Evolutionary conservation across 1,140 invertebrate genomes (phyloP).

Genomic region (Ericerus pela): DNA sequence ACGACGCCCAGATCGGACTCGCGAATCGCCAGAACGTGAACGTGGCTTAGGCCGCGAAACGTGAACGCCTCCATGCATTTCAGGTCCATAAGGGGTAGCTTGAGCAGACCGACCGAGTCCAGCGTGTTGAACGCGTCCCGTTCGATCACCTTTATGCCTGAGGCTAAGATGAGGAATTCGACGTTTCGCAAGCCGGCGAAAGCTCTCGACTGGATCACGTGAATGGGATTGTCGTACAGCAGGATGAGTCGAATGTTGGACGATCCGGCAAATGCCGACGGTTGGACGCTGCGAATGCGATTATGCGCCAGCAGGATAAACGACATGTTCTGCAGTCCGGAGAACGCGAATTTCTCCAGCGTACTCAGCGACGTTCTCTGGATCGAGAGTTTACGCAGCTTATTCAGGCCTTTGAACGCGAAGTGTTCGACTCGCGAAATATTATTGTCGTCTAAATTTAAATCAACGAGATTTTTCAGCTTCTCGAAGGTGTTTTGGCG

Average conservation of each 20-base stretch:
- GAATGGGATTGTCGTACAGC: constrained; percentile 58
- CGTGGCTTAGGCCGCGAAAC: constrained; percentile 56
- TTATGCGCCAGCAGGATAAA: constrained; percentile 59
- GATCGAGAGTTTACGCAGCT: constrained; percentile 58
- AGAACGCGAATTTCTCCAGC: constrained; percentile 62
- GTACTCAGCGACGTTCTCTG: constrained; percentile 60
- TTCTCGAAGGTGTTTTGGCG: constrained; percentile 62
- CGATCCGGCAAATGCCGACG: constrained; percentile 64
- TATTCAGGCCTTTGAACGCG: constrained; percentile 60
- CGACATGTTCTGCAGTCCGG: constrained; percentile 62
- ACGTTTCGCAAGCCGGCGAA: constrained; percentile 67
- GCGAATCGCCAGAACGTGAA: constrained; percentile 53
- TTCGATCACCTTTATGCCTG: constrained; percentile 55
- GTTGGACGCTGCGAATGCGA: constrained; percentile 57
- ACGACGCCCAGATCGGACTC: constrained; percentile 64
- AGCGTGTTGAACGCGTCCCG: constrained; percentile 63
- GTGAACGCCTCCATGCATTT: constrained; percentile 48
- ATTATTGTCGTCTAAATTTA: constrained; percentile 64
- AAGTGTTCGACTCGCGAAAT: constrained; percentile 62
- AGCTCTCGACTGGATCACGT: constrained; percentile 47
- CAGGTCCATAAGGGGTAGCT: constrained; percentile 66
- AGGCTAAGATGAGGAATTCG: constrained; percentile 54
- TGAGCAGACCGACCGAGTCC: constrained; percentile 56
- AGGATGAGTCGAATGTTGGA: constrained; percentile 60
- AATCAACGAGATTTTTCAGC: constrained; percentile 48